These are phyloP conservation scores for Lithobates sylvaticus DNA, from an alignment of 2,797 vertebrate genomes.

Conservation along the genomic window DNA sequence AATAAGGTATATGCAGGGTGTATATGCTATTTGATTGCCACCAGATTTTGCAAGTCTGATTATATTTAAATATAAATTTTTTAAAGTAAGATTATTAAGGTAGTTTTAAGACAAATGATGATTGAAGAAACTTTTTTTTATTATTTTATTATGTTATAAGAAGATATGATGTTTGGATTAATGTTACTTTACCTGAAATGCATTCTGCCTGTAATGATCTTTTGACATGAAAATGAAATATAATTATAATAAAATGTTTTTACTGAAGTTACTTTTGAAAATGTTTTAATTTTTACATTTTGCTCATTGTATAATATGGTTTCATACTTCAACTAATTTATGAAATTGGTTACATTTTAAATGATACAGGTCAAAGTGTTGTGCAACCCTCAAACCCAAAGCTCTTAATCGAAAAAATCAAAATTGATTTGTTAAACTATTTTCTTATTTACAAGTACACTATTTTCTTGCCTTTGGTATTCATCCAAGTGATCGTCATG, in stretches of 20 bases:
- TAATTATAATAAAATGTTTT: slow-evolving; percentile 6
- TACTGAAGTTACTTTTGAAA: neutral
- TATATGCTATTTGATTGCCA: neutral
- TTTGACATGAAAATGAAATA: neutral
- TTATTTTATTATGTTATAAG: neutral
- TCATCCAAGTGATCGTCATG: neutral
- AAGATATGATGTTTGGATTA: neutral
- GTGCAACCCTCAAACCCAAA: neutral
- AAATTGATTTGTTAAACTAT: neutral
- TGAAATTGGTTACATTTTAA: slow-evolving; percentile 3
- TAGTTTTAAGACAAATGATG: neutral
- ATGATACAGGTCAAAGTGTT: neutral
- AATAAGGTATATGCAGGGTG: neutral
- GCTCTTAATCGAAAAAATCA: neutral
- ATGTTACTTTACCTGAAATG: neutral
- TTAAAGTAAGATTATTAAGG: neutral
- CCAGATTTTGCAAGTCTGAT: neutral
- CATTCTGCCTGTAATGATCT: neutral
- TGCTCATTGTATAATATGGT: neutral
- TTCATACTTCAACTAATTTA: neutral
- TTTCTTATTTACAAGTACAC: neutral
- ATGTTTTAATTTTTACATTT: neutral
- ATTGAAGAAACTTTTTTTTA: neutral
- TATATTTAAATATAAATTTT: neutral
- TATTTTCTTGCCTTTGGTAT: neutral